A percentile compares a stretch with the other conserved stretches of the same genome.
phyloP scores from a whole-genome alignment of 2,888 invertebrate species.

The Omphaloscelis lunosa region DNA sequence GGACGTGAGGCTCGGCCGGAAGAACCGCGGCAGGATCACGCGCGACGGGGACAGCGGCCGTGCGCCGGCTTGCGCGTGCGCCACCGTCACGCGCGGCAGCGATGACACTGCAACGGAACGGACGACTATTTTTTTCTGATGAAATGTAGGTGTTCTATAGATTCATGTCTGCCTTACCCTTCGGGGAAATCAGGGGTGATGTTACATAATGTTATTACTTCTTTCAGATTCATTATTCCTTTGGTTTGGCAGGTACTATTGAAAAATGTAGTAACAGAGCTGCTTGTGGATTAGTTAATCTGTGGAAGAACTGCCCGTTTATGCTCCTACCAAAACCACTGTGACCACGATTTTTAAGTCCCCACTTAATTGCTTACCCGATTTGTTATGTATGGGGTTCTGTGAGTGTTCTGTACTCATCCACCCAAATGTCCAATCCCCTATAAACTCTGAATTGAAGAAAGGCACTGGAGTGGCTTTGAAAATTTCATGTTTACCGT shows the following conservation, averaged over 20 bases:
- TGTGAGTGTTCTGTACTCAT: not conserved
- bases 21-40: constrained; percentile 77
- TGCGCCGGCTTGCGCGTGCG: constrained; percentile 21
- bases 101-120: constrained; percentile 8
- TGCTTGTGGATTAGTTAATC: not conserved
- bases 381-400: not conserved
- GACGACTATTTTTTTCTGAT: not conserved
- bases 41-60: constrained; percentile 76
- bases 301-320: not conserved
- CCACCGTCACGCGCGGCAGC: not conserved
- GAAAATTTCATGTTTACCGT: no score
- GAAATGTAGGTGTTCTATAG: not conserved
- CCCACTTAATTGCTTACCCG: not conserved
- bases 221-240: not conserved
- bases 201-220: not conserved
- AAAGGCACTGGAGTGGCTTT: no score
- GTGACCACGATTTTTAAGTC: not conserved
- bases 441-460: no score
- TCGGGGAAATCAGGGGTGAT: not conserved
- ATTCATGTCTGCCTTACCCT: not conserved
- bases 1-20: constrained; percentile 72
- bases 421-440: no score
- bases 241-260: not conserved
- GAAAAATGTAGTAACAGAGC: not conserved
- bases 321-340: not conserved